A percentile compares a stretch with the other conserved stretches of the same genome.
phyloP scores from a whole-genome alignment of 2,888 invertebrate genomes.

The Shargacucullia verbasci region DNA sequence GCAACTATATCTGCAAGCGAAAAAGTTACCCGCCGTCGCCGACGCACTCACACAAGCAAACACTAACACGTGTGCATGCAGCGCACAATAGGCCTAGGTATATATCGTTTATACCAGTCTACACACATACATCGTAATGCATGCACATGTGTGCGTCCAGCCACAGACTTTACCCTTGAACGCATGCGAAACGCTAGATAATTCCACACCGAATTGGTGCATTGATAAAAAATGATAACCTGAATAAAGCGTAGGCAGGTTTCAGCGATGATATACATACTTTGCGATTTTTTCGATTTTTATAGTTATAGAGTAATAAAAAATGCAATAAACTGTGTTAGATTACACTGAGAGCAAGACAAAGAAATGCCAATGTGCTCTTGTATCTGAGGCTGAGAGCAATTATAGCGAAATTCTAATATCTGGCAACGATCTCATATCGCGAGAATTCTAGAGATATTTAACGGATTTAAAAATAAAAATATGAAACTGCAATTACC shows the following conservation, averaged over 20 bases:
- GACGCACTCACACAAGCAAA: constrained; percentile 73
- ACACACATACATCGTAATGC: constrained; percentile 66
- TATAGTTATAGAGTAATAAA: constrained; percentile 14
- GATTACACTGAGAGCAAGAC: constrained; percentile 17
- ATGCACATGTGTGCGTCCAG: constrained; percentile 75
- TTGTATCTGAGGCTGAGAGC: constrained; percentile 7
- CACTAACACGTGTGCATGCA: constrained; percentile 69
- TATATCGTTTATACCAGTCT: constrained; percentile 64
- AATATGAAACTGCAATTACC: constrained; percentile 7
- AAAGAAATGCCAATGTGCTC: constrained; percentile 19
- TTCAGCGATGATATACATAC: constrained; percentile 59
- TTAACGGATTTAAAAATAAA: constrained; percentile 6
- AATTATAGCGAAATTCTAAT: background rate
- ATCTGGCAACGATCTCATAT: constrained; percentile 1
- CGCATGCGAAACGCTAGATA: constrained; percentile 83
- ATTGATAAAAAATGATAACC: constrained; percentile 86
- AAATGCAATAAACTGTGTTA: constrained; percentile 21
- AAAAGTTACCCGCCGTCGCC: constrained; percentile 80
- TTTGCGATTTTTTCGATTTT: constrained; percentile 32
- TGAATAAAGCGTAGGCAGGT: constrained; percentile 72
- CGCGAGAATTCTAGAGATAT: background rate
- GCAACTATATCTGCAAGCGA: constrained; percentile 85
- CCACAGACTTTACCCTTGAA: constrained; percentile 86
- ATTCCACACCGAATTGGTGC: constrained; percentile 81
- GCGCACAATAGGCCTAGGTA: constrained; percentile 79